Evolutionary conservation across 1,140 invertebrate species (phyloP), one percentile per base, ranked within the genome.

Genomic region (Holcopasites calliopsidis): DNA sequence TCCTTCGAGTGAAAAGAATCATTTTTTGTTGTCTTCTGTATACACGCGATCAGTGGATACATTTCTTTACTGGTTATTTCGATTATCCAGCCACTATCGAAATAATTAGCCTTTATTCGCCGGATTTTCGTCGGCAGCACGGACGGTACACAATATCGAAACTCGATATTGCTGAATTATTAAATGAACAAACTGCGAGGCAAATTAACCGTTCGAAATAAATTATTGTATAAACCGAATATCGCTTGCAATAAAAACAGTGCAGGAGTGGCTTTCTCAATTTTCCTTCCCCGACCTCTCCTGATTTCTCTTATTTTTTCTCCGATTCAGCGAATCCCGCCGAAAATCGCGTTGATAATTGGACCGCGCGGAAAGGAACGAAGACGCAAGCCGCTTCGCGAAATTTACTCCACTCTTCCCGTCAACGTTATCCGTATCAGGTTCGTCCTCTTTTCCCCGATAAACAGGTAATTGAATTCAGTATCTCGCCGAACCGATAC

Each of bases 381-480:
- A 58, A 49, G 40, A 74, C 50, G 61, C 50, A 31, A 40, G 35
- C 21, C 18, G 40, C 26, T 50, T 47, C 64, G 73, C 40, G 44
- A 35, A 58, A 55, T 58, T 75, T 11, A n/a, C 28, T 35, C 8
- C 10, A 3, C 21, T 2, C n/a, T 7, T 50, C 10, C 21, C 7
- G 13, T 13, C 33, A 5, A n/a, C 26, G 66, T 6, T 11, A 40
- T 61, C 28, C 35, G 31, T 44, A 18, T 23, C 58, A 16, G 58
- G 3, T 35, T 21, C 49, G n/a, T 23, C 21, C 23, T 52, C 54
- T 52, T 65, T 50, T 42, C 50, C 31, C 66, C 74, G 80, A 61
- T 69, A 72, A 81, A 81, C 70, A 68, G 55, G 79, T 81, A 77
- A 82, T 81, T 80, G 68, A 77, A 81, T 73, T 81, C 73, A 70